phyloP scores from a whole-genome alignment of 1,140 invertebrate species.

The Papilio aristodemus region DNA sequence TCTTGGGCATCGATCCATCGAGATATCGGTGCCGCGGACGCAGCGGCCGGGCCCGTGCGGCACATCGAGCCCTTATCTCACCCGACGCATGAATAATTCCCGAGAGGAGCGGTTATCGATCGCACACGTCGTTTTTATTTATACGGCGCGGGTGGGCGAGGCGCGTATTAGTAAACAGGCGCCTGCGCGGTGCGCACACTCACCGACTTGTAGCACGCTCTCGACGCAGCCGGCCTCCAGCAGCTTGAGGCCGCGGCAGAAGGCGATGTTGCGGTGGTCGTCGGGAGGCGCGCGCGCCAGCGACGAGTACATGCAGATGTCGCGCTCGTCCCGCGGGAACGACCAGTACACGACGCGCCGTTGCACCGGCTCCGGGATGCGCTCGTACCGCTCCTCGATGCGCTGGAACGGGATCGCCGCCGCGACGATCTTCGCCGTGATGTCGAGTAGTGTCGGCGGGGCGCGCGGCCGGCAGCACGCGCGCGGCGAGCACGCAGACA shows the following conservation, averaged over 20 bases:
- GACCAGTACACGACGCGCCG: constrained; percentile 93
- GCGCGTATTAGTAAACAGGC: constrained; percentile 80
- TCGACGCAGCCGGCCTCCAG: constrained; percentile 90
- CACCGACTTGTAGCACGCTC: constrained; percentile 93
- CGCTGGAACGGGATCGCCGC: constrained; percentile 91
- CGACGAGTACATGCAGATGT: constrained; percentile 94
- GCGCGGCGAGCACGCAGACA: constrained; percentile 78
- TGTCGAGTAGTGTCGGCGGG: constrained; percentile 87
- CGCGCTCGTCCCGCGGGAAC: constrained; percentile 91
- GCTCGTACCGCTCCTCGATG: constrained; percentile 91
- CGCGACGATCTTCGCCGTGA: constrained; percentile 91
- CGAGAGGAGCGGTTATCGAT: constrained; percentile 78
- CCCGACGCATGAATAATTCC: constrained; percentile 78
- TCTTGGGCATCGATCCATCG: constrained; percentile 41
- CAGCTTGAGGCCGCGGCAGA: constrained; percentile 91
- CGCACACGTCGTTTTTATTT: constrained; percentile 80
- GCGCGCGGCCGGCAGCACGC: constrained; percentile 75
- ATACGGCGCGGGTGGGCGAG: constrained; percentile 78
- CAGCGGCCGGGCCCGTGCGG: background rate
- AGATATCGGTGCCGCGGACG: constrained; percentile 41
- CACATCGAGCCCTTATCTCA: constrained; percentile 59
- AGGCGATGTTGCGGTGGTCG: constrained; percentile 90
- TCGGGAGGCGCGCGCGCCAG: constrained; percentile 83
- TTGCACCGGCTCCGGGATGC: constrained; percentile 93
- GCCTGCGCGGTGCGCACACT: constrained; percentile 81